These are phyloP conservation scores for Platyrinchus mystaceus DNA, from an alignment of 2,797 vertebrate genomes.

Conservation along the genomic window DNA sequence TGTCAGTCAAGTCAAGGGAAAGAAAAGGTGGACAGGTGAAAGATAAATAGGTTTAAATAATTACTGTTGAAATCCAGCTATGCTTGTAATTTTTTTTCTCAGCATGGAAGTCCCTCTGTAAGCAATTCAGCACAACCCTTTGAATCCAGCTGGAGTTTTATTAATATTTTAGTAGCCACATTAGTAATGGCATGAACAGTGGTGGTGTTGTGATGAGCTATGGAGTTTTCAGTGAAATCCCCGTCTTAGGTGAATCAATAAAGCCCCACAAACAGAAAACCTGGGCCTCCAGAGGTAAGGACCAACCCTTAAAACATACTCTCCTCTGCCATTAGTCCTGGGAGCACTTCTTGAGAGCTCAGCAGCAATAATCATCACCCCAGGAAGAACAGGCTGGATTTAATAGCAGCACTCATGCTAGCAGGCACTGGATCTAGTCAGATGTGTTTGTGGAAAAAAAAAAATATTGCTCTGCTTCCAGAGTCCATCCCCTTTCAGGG, in stretches of 20 bases:
- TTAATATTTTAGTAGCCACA: slow-evolving; percentile 30
- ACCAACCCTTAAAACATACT: neutral
- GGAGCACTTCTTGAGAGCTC: neutral
- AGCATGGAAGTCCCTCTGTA: slow-evolving; percentile 51
- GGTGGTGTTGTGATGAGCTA: neutral
- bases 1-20: neutral
- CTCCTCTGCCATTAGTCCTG: neutral
- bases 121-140: slow-evolving; percentile 27
- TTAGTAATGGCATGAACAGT: neutral
- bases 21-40: slow-evolving; percentile 14
- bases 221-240: slow-evolving; percentile 23
- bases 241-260: neutral
- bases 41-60: slow-evolving; percentile 57
- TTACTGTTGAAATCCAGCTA: slow-evolving; percentile 27
- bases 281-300: neutral
- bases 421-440: neutral
- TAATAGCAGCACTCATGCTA: neutral
- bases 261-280: neutral
- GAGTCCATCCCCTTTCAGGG: neutral
- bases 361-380: neutral
- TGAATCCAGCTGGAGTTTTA: slow-evolving; percentile 8
- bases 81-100: slow-evolving; percentile 61
- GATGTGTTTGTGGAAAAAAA: neutral
- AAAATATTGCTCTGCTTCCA: neutral
- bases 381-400: neutral